Conservation (phyloP, 2,888 invertebrate species). For the Acrobasis consociella region DNA sequence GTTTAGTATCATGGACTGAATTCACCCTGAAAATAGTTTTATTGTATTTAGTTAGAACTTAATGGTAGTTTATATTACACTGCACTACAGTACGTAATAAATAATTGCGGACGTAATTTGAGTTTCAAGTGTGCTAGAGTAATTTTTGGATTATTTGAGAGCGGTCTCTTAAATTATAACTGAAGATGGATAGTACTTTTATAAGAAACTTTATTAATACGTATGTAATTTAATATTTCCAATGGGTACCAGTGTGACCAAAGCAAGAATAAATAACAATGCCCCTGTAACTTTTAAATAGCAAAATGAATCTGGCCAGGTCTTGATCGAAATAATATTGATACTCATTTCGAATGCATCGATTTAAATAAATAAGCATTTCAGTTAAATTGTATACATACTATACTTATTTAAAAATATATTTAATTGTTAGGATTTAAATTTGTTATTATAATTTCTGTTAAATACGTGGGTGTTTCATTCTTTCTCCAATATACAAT, state of each 20-base stretch:
- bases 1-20: no score
- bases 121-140: no score
- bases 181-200: not conserved
- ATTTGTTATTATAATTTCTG: conserved; percentile 19
- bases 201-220: not conserved
- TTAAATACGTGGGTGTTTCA: conserved; percentile 12
- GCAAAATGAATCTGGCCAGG: not conserved
- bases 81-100: no score
- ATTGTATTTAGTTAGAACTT: no score
- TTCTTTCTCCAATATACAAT: no score
- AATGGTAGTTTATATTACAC: no score
- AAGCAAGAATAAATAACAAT: not conserved
- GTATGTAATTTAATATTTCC: conserved; percentile 12
- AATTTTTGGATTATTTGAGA: no score
- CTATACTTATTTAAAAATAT: not conserved
- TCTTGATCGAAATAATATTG: conserved; percentile 10
- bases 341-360: conserved; percentile 8
- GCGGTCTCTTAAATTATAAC: no score
- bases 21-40: no score
- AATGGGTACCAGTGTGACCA: conserved; percentile 18
- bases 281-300: conserved; percentile 8
- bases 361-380: not conserved
- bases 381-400: not conserved
- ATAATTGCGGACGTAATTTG: no score
- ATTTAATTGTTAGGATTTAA: conserved; percentile 5